These are phyloP conservation scores for Mandrillus leucophaeus DNA, from an alignment of 2,113 vertebrate genomes.

Conservation along the genomic window DNA sequence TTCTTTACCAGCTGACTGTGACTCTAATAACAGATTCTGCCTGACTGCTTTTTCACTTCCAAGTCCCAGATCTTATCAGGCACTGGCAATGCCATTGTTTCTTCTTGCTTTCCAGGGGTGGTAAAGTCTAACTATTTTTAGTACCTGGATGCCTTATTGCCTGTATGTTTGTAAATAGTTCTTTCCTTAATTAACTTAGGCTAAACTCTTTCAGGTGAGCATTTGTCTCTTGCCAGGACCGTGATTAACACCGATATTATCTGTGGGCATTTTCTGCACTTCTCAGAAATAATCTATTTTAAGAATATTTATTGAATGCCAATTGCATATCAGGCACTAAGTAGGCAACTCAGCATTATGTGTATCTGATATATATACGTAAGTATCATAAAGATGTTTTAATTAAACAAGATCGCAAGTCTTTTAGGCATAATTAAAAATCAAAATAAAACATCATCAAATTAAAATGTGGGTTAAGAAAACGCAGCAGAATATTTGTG, in stretches of 20 bases:
- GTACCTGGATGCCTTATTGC: not conserved
- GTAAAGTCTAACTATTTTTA: not conserved
- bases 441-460: not conserved
- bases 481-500: not conserved
- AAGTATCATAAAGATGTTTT: not conserved
- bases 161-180: not conserved
- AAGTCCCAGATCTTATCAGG: not conserved
- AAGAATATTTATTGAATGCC: not conserved
- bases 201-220: not conserved
- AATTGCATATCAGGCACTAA: not conserved
- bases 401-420: not conserved
- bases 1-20: not conserved
- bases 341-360: not conserved
- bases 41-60: not conserved
- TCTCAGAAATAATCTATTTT: not conserved
- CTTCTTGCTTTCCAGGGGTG: not conserved
- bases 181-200: not conserved
- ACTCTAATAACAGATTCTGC: not conserved
- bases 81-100: not conserved
- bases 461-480: not conserved
- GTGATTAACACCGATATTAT: not conserved
- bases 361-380: not conserved
- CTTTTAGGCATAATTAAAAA: constrained; percentile 32
- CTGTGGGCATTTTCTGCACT: not conserved
- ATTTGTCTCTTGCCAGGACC: not conserved